These are phyloP conservation scores for Eupithecia insigniata DNA, from an alignment of 2,888 invertebrate genomes.

Conservation along the genomic window DNA sequence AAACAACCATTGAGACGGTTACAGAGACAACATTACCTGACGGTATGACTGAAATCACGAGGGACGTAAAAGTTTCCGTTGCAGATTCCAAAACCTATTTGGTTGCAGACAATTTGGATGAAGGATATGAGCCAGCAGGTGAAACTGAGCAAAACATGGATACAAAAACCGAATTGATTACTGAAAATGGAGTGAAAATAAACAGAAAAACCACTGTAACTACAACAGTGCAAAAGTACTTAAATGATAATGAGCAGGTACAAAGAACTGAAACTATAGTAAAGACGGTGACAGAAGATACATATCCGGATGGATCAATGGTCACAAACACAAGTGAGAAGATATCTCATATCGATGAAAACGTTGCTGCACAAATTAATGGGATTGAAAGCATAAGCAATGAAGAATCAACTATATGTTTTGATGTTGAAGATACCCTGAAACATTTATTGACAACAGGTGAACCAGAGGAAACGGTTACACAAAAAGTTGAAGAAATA, in stretches of 20 bases:
- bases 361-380: constrained; percentile 44
- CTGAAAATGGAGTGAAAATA: constrained; percentile 61
- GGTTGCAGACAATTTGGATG: constrained; percentile 51
- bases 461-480: constrained; percentile 54
- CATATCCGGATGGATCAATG: constrained; percentile 72
- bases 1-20: constrained; percentile 70
- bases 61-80: constrained; percentile 73
- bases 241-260: constrained; percentile 52
- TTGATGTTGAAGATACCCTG: constrained; percentile 38
- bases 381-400: constrained; percentile 37
- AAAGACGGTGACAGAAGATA: constrained; percentile 69
- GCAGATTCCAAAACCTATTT: constrained; percentile 60
- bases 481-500: constrained; percentile 49
- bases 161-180: constrained; percentile 56
- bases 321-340: constrained; percentile 74
- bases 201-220: constrained; percentile 67
- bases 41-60: constrained; percentile 73
- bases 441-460: constrained; percentile 47
- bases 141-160: constrained; percentile 60
- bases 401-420: constrained; percentile 35
- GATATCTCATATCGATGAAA: constrained; percentile 65
- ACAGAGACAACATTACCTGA: constrained; percentile 71
- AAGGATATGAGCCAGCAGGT: constrained; percentile 57
- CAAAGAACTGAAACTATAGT: constrained; percentile 67
- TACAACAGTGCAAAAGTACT: constrained; percentile 60